phyloP scores from a whole-genome alignment of 2,113 vertebrate species.

The Catharus fuscescens region DNA sequence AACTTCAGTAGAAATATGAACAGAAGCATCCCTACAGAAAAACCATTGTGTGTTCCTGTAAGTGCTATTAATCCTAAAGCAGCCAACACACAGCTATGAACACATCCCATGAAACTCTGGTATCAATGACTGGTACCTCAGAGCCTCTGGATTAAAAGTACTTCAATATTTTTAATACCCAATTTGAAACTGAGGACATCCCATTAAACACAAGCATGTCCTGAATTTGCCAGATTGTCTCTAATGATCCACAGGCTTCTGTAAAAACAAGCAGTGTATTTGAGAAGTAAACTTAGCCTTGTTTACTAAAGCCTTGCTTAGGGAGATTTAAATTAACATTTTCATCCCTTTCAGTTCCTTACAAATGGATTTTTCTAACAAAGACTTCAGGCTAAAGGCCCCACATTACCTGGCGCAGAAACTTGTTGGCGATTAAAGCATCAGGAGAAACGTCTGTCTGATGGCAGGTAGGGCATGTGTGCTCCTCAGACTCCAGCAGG shows the following conservation, averaged over 20 bases:
- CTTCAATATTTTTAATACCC: neutral
- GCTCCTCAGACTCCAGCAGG: slow-evolving; percentile 94
- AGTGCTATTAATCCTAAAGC: neutral
- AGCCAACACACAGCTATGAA: neutral
- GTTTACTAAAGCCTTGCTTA: neutral
- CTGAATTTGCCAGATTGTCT: neutral
- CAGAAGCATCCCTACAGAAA: neutral
- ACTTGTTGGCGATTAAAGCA: slow-evolving; percentile 94
- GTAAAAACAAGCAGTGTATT: neutral
- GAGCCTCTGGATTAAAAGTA: neutral
- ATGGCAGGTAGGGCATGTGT: slow-evolving; percentile 91
- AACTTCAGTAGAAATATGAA: neutral
- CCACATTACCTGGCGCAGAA: slow-evolving; percentile 86
- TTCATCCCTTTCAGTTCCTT: neutral
- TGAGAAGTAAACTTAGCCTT: neutral
- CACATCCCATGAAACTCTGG: neutral
- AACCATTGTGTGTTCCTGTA: neutral
- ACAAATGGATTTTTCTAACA: neutral
- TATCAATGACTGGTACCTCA: neutral
- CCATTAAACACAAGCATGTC: rapidly evolving
- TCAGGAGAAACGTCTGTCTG: slow-evolving; percentile 94
- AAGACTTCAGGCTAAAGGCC: neutral
- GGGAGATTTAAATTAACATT: neutral
- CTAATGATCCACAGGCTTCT: neutral
- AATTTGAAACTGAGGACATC: neutral